phyloP scores from a whole-genome alignment of 2,888 invertebrate species.

The Drosophila mimetica region DNA sequence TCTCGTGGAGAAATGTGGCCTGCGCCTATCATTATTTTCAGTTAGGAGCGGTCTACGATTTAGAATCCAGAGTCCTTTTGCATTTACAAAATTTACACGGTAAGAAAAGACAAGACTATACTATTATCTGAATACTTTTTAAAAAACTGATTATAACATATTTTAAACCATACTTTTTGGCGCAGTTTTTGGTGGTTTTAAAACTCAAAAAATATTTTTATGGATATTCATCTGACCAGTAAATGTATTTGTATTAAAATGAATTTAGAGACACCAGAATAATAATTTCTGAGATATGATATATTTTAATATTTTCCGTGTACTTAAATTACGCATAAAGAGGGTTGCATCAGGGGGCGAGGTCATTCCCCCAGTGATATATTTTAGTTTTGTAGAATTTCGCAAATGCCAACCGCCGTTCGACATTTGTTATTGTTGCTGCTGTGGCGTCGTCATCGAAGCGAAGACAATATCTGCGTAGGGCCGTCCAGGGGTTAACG shows the following conservation, averaged over 20 bases:
- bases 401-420: constrained; percentile 45
- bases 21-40: constrained; percentile 71
- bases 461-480: constrained; percentile 68
- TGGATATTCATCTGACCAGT: no score
- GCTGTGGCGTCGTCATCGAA: constrained; percentile 52
- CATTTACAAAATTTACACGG: constrained; percentile 61
- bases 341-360: neutral
- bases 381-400: constrained; percentile 70
- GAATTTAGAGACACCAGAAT: no score
- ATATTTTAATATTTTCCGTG: constrained; percentile 4
- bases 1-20: constrained; percentile 21
- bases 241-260: no score
- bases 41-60: constrained; percentile 47
- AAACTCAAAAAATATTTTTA: no score
- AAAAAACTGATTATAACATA: neutral
- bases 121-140: neutral
- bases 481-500: constrained; percentile 3
- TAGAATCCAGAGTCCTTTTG: constrained; percentile 53
- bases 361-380: constrained; percentile 49
- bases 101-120: neutral
- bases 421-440: constrained; percentile 32
- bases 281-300: no score
- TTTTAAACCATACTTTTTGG: neutral
- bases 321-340: constrained; percentile 64
- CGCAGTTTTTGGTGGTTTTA: no score